Evolutionary conservation across 2,888 invertebrate species (phyloP).

Genomic region (Acanthococcus lagerstroemiae): DNA sequence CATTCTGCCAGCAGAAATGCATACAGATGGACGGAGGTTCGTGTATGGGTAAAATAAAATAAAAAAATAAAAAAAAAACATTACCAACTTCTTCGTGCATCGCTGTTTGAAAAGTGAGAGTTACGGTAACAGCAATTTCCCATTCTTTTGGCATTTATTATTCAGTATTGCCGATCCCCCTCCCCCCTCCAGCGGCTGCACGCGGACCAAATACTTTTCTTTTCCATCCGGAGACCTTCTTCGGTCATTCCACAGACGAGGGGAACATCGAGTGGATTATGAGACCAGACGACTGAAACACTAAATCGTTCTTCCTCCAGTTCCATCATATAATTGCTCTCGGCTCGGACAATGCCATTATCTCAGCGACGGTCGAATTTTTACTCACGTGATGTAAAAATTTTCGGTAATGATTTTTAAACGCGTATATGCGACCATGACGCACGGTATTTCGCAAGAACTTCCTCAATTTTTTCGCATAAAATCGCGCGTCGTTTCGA

Average conservation of each 20-base stretch:
- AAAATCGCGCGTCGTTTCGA: too few species aligned
- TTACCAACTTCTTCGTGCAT: not conserved
- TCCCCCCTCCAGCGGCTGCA: not conserved
- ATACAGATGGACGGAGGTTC: too few species aligned
- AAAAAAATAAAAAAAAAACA: not conserved
- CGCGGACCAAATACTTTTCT: not conserved
- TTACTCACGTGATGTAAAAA: not conserved
- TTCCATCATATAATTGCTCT: not conserved
- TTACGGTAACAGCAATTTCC: not conserved
- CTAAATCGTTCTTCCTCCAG: not conserved
- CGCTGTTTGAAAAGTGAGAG: not conserved
- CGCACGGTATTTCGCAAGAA: too few species aligned
- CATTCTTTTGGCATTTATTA: not conserved
- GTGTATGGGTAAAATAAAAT: too few species aligned
- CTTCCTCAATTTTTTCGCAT: too few species aligned
- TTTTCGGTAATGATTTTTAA: not conserved
- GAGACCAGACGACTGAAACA: not conserved
- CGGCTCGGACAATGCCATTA: not conserved
- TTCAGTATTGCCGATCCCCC: not conserved
- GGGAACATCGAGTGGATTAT: not conserved
- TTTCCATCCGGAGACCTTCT: slow-evolving; percentile 4
- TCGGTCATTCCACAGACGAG: not conserved
- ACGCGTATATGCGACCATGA: not conserved
- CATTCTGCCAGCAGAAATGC: too few species aligned
- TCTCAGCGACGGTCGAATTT: not conserved